Evolutionary conservation across 2,797 vertebrate genomes (phyloP).

Genomic region (Pangasius sanitwongsei): DNA sequence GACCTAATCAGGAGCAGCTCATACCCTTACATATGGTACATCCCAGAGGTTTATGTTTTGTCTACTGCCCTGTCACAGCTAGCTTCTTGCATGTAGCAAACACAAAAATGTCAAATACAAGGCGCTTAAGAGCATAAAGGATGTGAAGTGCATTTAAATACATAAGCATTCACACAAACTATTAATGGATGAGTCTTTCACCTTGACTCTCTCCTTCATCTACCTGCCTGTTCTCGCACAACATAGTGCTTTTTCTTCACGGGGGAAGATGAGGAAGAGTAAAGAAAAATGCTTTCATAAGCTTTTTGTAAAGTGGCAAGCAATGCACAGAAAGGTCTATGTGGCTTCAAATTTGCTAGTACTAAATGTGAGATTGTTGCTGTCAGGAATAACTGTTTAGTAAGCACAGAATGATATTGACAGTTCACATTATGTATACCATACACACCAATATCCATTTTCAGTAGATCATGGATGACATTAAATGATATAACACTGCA

Average conservation of each 20-base stretch:
- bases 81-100: not conserved
- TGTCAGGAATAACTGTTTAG: not conserved
- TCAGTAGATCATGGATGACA: not conserved
- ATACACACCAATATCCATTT: not conserved
- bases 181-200: not conserved
- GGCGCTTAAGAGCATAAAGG: not conserved
- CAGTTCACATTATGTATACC: not conserved
- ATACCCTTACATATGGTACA: not conserved
- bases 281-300: not conserved
- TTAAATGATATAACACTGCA: not conserved
- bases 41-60: not conserved
- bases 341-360: not conserved
- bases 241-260: not conserved
- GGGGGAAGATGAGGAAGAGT: conserved; percentile 6
- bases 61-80: not conserved
- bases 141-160: conserved; percentile 9
- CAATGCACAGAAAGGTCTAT: not conserved
- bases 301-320: not conserved
- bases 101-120: not conserved
- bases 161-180: not conserved
- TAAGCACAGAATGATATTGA: not conserved
- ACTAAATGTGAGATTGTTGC: not conserved
- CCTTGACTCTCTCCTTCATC: conserved; percentile 19
- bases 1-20: not conserved
- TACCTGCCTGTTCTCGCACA: not conserved